Evolutionary conservation across 2,113 vertebrate species (phyloP).

Genomic region (Reinhardtius hippoglossoides): DNA sequence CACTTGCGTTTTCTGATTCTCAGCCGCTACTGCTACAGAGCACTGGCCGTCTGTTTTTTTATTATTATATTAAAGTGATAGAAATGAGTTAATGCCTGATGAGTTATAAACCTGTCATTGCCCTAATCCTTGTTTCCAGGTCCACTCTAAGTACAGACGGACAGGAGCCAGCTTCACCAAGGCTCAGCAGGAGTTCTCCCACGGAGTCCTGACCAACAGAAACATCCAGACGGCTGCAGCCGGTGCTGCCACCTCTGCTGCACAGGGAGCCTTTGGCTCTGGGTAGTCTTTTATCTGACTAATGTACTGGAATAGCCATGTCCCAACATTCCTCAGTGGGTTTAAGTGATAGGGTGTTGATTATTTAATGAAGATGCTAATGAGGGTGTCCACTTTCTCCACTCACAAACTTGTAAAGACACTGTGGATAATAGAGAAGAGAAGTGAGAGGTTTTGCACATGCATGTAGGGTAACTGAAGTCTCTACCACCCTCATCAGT

Average conservation of each 20-base stretch:
- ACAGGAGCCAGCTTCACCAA: conserved; percentile 95
- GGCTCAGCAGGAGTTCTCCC: conserved; percentile 95
- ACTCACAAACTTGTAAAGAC: neutral
- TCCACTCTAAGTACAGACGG: conserved; percentile 92
- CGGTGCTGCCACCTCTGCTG: conserved; percentile 84
- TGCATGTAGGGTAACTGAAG: conserved; percentile 9
- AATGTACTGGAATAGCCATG: neutral
- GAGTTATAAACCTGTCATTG: neutral
- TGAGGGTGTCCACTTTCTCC: neutral
- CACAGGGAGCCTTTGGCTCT: conserved; percentile 84
- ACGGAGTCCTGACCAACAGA: conserved; percentile 89
- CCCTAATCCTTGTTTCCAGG: conserved; percentile 73
- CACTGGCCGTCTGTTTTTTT: too few species aligned
- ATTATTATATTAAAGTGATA: too few species aligned
- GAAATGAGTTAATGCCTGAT: neutral
- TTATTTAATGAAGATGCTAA: conserved; percentile 36
- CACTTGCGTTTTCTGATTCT: too few species aligned
- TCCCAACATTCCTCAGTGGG: neutral
- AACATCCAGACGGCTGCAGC: conserved; percentile 87
- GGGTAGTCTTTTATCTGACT: conserved; percentile 34
- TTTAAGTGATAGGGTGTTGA: neutral
- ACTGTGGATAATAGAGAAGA: neutral
- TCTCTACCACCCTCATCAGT: neutral
- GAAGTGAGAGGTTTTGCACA: neutral
- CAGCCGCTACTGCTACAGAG: too few species aligned